Evolutionary conservation across 2,888 invertebrate genomes (phyloP).

Genomic region (Exocentrus adspersus): DNA sequence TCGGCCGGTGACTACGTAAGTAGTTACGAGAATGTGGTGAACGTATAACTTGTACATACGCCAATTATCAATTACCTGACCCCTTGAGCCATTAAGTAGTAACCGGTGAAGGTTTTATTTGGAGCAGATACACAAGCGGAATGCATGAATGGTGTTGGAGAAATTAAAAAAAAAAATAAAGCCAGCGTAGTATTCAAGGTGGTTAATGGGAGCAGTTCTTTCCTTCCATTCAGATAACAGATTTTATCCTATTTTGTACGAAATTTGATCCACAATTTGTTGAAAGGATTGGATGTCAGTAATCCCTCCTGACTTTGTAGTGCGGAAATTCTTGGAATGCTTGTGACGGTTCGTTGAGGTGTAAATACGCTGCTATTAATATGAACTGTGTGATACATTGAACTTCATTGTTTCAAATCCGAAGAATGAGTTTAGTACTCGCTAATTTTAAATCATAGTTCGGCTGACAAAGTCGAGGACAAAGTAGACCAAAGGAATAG

Average conservation of each 20-base stretch:
- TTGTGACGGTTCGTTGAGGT: background rate
- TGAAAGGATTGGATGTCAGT: no score
- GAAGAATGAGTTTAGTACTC: background rate
- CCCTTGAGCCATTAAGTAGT: background rate
- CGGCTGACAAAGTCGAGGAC: no score
- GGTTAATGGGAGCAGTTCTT: background rate
- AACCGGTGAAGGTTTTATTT: background rate
- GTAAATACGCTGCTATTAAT: conserved; percentile 1
- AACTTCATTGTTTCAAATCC: background rate
- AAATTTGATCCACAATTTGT: no score
- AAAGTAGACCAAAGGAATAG: no score
- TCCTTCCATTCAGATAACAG: no score
- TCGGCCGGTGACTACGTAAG: background rate
- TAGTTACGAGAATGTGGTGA: conserved; percentile 6
- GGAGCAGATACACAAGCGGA: background rate
- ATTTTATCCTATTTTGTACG: no score
- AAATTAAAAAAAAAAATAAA: background rate
- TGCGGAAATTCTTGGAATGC: conserved; percentile 9
- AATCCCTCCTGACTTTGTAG: no score
- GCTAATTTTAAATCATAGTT: no score
- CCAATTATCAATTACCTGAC: conserved; percentile 8
- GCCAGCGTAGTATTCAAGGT: background rate
- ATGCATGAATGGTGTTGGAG: background rate
- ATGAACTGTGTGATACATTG: background rate
- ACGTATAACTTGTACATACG: background rate